Evolutionary conservation across 2,113 vertebrate species (phyloP).

Genomic region (Oryzias woworae): DNA sequence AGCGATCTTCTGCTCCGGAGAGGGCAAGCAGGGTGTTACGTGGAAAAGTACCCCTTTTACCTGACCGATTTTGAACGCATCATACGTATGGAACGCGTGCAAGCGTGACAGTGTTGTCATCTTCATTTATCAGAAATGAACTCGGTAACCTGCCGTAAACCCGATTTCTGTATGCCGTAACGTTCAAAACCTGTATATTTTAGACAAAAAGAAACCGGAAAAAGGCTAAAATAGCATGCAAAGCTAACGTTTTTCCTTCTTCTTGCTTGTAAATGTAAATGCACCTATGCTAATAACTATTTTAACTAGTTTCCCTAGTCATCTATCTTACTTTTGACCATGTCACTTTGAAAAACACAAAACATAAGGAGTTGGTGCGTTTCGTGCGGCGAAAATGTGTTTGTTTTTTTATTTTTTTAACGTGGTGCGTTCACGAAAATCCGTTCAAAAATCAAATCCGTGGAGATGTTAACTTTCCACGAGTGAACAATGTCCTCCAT

Average conservation of each 20-base stretch:
- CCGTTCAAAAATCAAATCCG: not conserved
- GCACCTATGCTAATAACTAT: not conserved
- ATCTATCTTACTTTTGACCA: not conserved
- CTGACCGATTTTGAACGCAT: slow-evolving; percentile 27
- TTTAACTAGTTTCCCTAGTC: no score
- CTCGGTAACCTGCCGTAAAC: not conserved
- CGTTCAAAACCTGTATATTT: no score
- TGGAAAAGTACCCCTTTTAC: slow-evolving; percentile 13
- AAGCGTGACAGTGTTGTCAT: slow-evolving; percentile 16
- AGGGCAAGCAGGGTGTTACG: not conserved
- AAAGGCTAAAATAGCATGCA: slow-evolving; percentile 22
- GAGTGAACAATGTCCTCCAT: slow-evolving; percentile 12
- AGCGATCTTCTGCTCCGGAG: not conserved
- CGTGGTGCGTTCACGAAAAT: not conserved
- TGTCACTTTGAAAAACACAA: not conserved
- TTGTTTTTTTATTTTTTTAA: not conserved
- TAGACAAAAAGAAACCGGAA: not conserved
- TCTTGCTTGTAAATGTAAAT: not conserved
- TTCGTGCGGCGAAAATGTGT: not conserved
- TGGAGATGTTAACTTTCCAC: no score
- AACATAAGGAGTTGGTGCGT: not conserved
- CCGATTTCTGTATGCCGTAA: no score
- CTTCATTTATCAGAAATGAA: not conserved
- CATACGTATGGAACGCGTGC: slow-evolving; percentile 8
- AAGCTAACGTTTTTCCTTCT: slow-evolving; percentile 23